Evolutionary conservation across 1,140 invertebrate species (phyloP).

Genomic region (Teleogryllus occipitalis): DNA sequence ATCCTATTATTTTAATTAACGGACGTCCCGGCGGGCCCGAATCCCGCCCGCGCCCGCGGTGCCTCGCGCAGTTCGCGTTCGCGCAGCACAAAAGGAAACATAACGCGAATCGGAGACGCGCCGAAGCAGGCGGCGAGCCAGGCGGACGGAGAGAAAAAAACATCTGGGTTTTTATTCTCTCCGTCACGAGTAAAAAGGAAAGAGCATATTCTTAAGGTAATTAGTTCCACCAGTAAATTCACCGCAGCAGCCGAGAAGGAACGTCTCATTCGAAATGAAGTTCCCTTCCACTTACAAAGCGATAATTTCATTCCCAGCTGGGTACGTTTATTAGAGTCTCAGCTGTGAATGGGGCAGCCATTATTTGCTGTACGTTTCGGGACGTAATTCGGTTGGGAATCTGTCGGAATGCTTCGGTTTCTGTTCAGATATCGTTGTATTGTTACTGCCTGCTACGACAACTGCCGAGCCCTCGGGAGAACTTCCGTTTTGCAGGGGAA

Average conservation of each 20-base stretch:
- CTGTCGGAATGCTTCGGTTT: too few relatives aligned
- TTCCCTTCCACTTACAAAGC: neutral
- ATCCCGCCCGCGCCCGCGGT: too few relatives aligned
- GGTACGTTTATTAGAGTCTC: neutral
- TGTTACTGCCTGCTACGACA: too few relatives aligned
- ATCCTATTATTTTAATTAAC: constrained; percentile 1
- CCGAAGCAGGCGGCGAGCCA: neutral
- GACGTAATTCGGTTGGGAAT: too few relatives aligned
- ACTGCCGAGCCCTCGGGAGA: too few relatives aligned
- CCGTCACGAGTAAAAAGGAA: neutral
- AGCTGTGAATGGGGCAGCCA: neutral
- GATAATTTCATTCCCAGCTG: constrained; percentile 4
- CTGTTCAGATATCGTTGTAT: too few relatives aligned
- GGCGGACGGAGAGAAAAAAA: neutral
- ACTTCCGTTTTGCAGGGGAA: too few relatives aligned
- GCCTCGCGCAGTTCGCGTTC: neutral
- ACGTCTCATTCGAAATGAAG: neutral
- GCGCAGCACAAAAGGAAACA: neutral
- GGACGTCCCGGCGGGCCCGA: neutral
- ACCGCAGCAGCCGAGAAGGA: neutral
- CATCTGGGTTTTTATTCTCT: neutral
- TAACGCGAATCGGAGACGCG: neutral
- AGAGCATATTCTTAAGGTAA: neutral
- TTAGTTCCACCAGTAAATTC: constrained; percentile 1
- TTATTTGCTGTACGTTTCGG: neutral